Percentiles rank a stretch among this genome's conserved stretches.
Conservation (phyloP, 1,140 invertebrate species). For the Bursaphelenchus mucronatus region DNA sequence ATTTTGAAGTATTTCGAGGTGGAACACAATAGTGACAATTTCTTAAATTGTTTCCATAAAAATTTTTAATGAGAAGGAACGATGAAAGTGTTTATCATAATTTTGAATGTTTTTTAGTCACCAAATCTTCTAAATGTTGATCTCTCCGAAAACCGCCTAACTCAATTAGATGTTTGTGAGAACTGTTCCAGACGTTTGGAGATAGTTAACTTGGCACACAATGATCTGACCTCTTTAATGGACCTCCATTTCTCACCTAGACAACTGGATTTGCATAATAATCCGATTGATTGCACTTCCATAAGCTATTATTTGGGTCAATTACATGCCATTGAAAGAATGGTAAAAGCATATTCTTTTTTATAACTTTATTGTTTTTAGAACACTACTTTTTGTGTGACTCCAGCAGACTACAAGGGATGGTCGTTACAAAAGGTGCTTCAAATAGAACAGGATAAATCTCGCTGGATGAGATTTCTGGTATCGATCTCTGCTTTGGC, state of each 20-base stretch:
- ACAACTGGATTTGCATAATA: neutral
- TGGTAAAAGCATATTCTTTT: neutral
- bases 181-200: constrained; percentile 6
- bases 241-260: neutral
- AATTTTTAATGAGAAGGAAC: no score
- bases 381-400: constrained; percentile 5
- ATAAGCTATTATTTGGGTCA: neutral
- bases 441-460: neutral
- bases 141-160: constrained; percentile 15
- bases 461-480: neutral
- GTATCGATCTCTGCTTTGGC: neutral
- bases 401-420: neutral
- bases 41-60: no score
- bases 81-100: no score
- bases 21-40: no score
- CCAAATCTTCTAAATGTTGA: neutral
- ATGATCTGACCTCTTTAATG: constrained; percentile 6
- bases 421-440: neutral
- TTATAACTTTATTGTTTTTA: neutral
- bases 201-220: neutral
- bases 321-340: constrained; percentile 13
- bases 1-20: no score
- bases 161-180: neutral
- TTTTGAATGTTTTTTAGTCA: neutral
- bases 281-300: constrained; percentile 11